Evolutionary conservation across 2,888 invertebrate genomes (phyloP).

Genomic region (Coelinius sp.): DNA sequence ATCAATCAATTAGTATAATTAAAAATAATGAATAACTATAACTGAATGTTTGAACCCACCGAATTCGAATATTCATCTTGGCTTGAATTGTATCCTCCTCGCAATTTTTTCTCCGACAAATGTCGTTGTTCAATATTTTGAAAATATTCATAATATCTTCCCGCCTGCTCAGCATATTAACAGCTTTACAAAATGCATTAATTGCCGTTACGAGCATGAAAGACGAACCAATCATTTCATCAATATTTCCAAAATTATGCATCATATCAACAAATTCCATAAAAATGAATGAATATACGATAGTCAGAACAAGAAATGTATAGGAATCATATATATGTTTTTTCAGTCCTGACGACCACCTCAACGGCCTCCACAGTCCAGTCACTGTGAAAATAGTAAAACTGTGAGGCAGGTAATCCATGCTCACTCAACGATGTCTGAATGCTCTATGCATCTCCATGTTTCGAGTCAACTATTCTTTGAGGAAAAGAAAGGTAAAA

Average conservation of each 20-base stretch:
- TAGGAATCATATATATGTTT: background rate
- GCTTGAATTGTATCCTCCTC: background rate
- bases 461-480: background rate
- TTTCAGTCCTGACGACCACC: slow-evolving; percentile 35
- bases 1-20: no score
- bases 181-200: slow-evolving; percentile 38
- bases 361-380: slow-evolving; percentile 39
- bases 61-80: background rate
- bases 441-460: background rate
- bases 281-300: slow-evolving; percentile 4
- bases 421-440: background rate
- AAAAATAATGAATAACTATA: no score
- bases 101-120: background rate
- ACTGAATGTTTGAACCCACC: background rate
- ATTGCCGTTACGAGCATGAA: slow-evolving; percentile 3
- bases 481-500: background rate
- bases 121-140: background rate
- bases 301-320: background rate
- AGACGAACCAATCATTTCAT: background rate
- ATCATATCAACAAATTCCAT: slow-evolving; percentile 18
- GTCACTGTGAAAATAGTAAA: slow-evolving; percentile 17
- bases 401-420: background rate
- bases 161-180: slow-evolving; percentile 20
- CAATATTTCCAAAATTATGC: background rate
- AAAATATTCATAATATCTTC: slow-evolving; percentile 26